These are phyloP conservation scores for Elmis aenea DNA, from an alignment of 2,888 invertebrate species.

Conservation along the genomic window DNA sequence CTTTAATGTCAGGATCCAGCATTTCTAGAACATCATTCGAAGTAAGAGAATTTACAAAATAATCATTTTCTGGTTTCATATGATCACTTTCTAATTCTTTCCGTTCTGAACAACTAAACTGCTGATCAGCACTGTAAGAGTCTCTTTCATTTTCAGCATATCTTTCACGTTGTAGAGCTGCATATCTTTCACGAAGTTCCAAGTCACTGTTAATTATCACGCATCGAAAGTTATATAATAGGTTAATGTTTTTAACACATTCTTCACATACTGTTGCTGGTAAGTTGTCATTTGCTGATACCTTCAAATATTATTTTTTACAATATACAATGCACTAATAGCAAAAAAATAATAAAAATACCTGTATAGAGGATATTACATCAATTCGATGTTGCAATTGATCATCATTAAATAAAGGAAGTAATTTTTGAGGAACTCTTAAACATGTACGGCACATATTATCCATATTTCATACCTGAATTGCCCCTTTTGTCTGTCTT, in stretches of 20 bases:
- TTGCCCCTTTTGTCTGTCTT: too few relatives aligned
- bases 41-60: too few relatives aligned
- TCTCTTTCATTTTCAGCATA: background rate
- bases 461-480: too few relatives aligned
- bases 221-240: constrained; percentile 11
- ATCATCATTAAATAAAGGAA: constrained; percentile 6
- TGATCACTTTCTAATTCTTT: too few relatives aligned
- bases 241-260: constrained; percentile 11
- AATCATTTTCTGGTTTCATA: too few relatives aligned
- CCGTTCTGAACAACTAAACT: too few relatives aligned
- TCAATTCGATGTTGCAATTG: constrained; percentile 9
- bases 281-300: constrained; percentile 5
- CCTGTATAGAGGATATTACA: constrained; percentile 5
- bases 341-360: too few relatives aligned
- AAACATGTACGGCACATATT: constrained; percentile 11
- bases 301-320: background rate
- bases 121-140: too few relatives aligned
- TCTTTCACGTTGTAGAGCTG: constrained; percentile 3
- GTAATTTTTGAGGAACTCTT: constrained; percentile 10
- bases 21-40: too few relatives aligned
- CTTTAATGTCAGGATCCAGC: too few relatives aligned
- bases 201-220: constrained; percentile 11
- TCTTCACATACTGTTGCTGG: constrained; percentile 10
- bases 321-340: background rate
- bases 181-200: constrained; percentile 8